phyloP scores from a whole-genome alignment of 2,113 vertebrate genomes.

The human region GRCh38 chr9:87580501-87581000 shows the following conservation, averaged over 20 bases:
- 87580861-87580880: background rate
- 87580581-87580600: background rate
- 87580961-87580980: background rate
- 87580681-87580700: background rate
- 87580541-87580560: background rate
- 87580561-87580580: background rate
- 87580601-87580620: background rate
- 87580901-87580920: background rate
- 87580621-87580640: too few species aligned
- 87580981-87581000: background rate
- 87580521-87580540: background rate
- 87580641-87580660: background rate
- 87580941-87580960: background rate
- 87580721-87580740: background rate
- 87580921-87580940: background rate
- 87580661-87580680: accelerated
- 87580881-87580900: background rate
- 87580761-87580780: background rate
- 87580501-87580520: background rate
- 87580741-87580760: background rate
- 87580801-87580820: background rate
- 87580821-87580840: background rate
- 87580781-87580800: background rate
- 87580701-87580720: background rate
- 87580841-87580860: background rate